These are phyloP conservation scores for Anthoscopus minutus DNA, from an alignment of 2,113 vertebrate species.

Conservation along the genomic window DNA sequence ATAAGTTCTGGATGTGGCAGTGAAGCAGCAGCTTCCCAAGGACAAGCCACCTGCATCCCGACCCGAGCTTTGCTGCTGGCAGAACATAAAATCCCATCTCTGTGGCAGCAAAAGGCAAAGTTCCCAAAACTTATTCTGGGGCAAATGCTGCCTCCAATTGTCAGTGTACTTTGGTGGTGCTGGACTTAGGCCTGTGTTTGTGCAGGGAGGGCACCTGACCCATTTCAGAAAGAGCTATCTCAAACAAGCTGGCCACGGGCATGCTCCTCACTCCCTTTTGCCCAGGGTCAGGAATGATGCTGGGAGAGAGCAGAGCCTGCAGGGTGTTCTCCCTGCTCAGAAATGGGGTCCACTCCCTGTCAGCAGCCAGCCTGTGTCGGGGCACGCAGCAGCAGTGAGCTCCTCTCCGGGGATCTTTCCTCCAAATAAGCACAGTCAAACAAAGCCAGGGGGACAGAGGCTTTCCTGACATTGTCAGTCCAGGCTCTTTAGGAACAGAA, in stretches of 20 bases:
- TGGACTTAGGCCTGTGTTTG: neutral
- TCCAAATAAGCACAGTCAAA: neutral
- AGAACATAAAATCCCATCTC: neutral
- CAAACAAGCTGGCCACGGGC: accelerated
- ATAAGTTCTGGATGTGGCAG: neutral
- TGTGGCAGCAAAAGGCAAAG: neutral
- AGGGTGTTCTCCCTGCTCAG: neutral
- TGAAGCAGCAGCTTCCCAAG: neutral
- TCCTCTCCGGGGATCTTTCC: neutral
- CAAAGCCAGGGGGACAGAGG: neutral
- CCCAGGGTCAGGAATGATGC: accelerated
- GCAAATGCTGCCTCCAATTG: neutral
- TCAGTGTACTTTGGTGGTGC: constrained; percentile 6
- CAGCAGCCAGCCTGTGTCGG: neutral
- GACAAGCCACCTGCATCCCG: neutral
- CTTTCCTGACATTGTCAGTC: constrained; percentile 34
- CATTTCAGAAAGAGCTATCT: neutral
- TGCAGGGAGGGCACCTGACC: neutral
- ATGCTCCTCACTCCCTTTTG: neutral
- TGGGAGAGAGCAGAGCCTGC: neutral
- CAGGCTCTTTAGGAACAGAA: neutral
- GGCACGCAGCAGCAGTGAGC: accelerated
- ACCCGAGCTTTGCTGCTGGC: accelerated
- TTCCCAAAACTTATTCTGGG: neutral
- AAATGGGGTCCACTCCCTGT: neutral